Base-by-base conservation (phyloP, 2,113 vertebrate species). In the Anoplopoma fimbria region DNA sequence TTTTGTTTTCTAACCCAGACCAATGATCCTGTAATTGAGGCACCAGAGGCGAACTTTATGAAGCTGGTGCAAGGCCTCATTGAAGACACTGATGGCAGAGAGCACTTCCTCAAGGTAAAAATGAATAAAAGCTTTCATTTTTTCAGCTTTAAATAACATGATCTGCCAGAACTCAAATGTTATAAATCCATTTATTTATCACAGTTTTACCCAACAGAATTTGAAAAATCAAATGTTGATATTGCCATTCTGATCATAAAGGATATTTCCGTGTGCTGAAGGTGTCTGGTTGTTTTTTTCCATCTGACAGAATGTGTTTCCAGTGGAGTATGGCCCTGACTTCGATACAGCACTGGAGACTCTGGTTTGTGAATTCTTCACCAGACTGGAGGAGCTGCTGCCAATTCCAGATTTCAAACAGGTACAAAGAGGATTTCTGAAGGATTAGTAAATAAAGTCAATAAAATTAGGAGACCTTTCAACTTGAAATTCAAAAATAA, bases 301-400 rank as follows among this genome's bases (percentile, higher is more conserved):
- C 1, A 6, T 62, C 63, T 61, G 74, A 7, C 82, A 97, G 96
- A 95, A 95, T 51, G 91, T 94, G 33, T 96, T 95, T 81, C 93
- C 95, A 47, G 92, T 94, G 5, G 96, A 97, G 61, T 97, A 97
- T 13, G 97, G 97, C 17, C 96, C 96, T 15, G 86, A 93, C 58
- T 97, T 97, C 61, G 84, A 96, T 80, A 88, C 79, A 0, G 96
- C 95, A 4, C 91, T 97, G 47, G 96, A 97, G 82, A 95, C 94
- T 31, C 89, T 97, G 9, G 94, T 97, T 61, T 95, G 94, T 71
- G 95, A 97, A 77, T 97, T 96, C 57, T 89, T 97, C 75, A 93
- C 91, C 75, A 94, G 95, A 62, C 86, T 97, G 34, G 97, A 97
- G 74, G 94, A 96, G 85, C 90, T 95, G 38, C 88, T 96, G 60